Percentiles rank a stretch among this genome's conserved stretches.
phyloP scores from a whole-genome alignment of 2,797 vertebrate genomes.

The Gymnothorax reevesii region DNA sequence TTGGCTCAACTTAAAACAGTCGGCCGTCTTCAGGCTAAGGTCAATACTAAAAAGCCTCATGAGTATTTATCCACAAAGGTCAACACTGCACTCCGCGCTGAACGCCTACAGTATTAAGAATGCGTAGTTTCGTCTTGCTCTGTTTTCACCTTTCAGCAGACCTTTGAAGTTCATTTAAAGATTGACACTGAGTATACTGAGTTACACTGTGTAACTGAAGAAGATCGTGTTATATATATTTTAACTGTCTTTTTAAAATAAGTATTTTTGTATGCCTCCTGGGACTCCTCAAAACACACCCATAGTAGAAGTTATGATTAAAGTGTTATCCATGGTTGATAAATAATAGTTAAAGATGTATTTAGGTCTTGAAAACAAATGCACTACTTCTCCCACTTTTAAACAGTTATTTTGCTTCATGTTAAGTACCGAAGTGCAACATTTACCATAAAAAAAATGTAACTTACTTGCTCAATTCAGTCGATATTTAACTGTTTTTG shows the following conservation, averaged over 20 bases:
- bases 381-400: neutral
- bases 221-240: neutral
- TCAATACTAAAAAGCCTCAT: neutral
- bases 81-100: neutral
- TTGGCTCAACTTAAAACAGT: neutral
- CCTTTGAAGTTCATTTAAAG: neutral
- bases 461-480: neutral
- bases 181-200: neutral
- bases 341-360: neutral
- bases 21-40: neutral
- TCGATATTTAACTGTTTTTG: neutral
- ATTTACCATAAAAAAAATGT: neutral
- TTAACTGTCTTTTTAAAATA: neutral
- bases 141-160: neutral
- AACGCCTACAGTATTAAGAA: neutral
- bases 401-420: neutral
- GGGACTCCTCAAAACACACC: neutral
- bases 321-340: neutral
- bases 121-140: neutral
- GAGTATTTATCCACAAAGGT: neutral
- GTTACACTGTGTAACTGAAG: neutral
- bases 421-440: neutral
- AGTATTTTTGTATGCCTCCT: neutral
- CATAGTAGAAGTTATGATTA: neutral
- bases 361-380: neutral